Evolutionary conservation across 2,113 vertebrate genomes (phyloP).

Genomic region (Paramisgurnus dabryanus): DNA sequence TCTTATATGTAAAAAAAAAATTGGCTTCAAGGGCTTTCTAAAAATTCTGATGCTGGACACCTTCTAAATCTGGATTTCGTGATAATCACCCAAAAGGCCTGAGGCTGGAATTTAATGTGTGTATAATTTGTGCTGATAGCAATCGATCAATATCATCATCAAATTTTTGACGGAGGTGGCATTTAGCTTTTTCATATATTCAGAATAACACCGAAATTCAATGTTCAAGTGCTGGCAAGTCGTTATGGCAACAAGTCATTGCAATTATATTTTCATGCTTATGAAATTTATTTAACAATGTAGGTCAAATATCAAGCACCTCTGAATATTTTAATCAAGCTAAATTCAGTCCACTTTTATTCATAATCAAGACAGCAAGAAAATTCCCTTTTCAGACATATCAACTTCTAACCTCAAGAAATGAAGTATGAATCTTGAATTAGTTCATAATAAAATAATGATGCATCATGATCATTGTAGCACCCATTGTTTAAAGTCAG

Average conservation of each 20-base stretch:
- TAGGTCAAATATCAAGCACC: conserved; percentile 44
- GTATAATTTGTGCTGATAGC: too few species aligned
- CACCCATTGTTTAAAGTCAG: background rate
- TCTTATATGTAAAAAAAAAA: too few species aligned
- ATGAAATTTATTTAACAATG: conserved; percentile 43
- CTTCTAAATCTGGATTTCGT: too few species aligned
- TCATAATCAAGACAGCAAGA: background rate
- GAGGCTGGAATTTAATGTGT: too few species aligned
- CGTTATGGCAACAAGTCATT: conserved; percentile 2
- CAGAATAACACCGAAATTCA: too few species aligned
- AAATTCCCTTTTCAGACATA: background rate
- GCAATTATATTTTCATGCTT: conserved; percentile 42
- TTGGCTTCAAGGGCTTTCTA: too few species aligned
- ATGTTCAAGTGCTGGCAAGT: background rate
- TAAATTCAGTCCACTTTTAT: conserved; percentile 36
- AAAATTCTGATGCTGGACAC: too few species aligned
- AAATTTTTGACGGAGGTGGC: too few species aligned
- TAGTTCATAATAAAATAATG: background rate
- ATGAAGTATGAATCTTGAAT: background rate
- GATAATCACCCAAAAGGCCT: too few species aligned
- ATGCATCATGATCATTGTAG: background rate
- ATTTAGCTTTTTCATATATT: too few species aligned
- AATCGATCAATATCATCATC: too few species aligned
- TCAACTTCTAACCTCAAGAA: background rate
- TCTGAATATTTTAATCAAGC: conserved; percentile 48